Evolutionary conservation across 2,888 invertebrate species (phyloP), one percentile per base, ranked within the genome.

Genomic region (Cerastis rubricosa): DNA sequence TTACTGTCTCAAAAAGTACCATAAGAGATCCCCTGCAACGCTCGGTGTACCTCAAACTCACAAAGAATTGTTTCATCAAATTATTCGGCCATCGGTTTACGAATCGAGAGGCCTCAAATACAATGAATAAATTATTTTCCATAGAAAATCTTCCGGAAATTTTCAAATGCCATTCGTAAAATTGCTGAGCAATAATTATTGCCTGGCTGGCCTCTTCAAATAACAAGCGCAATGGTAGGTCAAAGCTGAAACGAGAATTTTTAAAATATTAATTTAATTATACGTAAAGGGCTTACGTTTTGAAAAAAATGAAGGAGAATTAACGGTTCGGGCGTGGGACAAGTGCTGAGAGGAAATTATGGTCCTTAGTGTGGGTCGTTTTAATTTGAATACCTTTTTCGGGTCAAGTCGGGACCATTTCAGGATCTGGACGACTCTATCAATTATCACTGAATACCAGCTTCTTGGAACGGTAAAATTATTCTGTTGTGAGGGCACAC

Each of bases 41-140:
- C 84, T 76, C 35, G 47, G 80, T 92, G 88, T 88, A 71, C 49
- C 77, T 54, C 78, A 49, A 82, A 43, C 91, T 78, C 85, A 71
- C 68, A 25, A 49, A 78, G 89, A 90, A 90, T 91, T 92, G 92
- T 91, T 92, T 91, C 90, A 91, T 91, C 91, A 91, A 92, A 92
- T 92, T 91, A 92, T 93, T 90, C 89, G 89, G 89, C 90, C 89
- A 89, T 91, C 89, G 90, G 89, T 89, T 89, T 86, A 72, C 81
- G 78, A 85, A 87, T 88, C 85, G 82, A 85, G 85, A 85, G 76
- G 78, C 87, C 84, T 85, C 81, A 87, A 83, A 87, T 87, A 88
- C 88, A 87, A 88, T 88, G 88, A 88, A 88, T 88, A 87, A 88
- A 88, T 88, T 88, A 80, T 85, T 82, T 82, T 81, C 74, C 73